Conservation (phyloP, 2,888 invertebrate genomes). For the Danaus chrysippus region DNA sequence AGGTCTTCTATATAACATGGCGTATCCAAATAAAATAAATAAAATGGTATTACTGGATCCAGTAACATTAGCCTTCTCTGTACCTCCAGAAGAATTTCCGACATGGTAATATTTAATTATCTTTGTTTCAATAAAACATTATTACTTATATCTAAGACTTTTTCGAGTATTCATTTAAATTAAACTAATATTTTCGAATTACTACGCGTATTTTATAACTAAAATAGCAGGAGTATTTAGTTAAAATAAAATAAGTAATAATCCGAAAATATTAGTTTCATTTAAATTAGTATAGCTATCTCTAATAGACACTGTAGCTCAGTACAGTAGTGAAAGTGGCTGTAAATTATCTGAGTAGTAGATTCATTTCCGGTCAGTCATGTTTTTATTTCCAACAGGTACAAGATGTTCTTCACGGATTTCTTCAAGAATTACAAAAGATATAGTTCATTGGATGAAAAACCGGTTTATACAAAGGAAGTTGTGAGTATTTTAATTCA, state of each 20-base stretch:
- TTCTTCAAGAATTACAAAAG: constrained; percentile 57
- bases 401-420: constrained; percentile 50
- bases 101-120: constrained; percentile 40
- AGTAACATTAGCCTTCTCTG: constrained; percentile 37
- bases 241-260: too few species aligned
- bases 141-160: too few species aligned
- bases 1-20: constrained; percentile 62
- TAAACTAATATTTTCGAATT: too few species aligned
- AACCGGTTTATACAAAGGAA: constrained; percentile 45
- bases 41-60: constrained; percentile 62
- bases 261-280: too few species aligned
- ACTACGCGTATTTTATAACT: too few species aligned
- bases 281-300: too few species aligned
- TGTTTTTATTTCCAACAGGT: constrained; percentile 43
- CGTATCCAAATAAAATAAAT: constrained; percentile 69
- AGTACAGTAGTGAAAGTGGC: too few species aligned
- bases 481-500: constrained; percentile 42
- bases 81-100: constrained; percentile 44
- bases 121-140: background rate
- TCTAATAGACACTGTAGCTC: too few species aligned
- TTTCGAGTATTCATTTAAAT: too few species aligned
- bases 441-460: constrained; percentile 45
- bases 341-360: too few species aligned
- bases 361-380: background rate
- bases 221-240: too few species aligned